Evolutionary conservation across 2,113 vertebrate species (phyloP), one percentile per base, ranked within the genome.

Genomic region (Barbus barbus): DNA sequence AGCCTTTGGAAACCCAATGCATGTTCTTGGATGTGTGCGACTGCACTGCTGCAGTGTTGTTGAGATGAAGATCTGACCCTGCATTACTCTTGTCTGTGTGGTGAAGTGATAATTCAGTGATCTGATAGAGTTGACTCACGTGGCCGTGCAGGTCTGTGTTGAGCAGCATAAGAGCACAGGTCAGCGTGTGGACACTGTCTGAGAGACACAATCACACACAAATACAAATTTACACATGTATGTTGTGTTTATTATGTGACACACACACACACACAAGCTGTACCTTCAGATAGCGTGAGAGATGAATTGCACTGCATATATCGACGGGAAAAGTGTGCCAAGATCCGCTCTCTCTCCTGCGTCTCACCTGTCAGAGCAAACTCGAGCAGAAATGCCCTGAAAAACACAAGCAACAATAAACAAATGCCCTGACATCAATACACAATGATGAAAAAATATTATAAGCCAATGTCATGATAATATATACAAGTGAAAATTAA

Each of bases 141-240:
- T 97, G 96, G 86, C 97, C 97, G 1, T 99, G 97, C 20, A 99
- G 95, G 87, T 99, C 98, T 0, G 97, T 97, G 91, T 99, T 99
- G 63, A 99, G 93, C 83, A 99, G 94, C 98, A 98, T 98, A 86
- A 99, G 94, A 11, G 97, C 96, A 0, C 97, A 97, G 16, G 96
- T 96, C 86, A 98, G 93, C 0, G 96, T 96, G 89, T 97, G 97
- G 84, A 96, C 92, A 83, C 96, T 95, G 1, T 97, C 97, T 98
- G 75, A 4, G 33, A 72, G 18, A 76, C 53, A 76, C 53, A 73
- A 31, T 22, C 5, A 81, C 36, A 77, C 71, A 85, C 12, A 58
- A 20, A 38, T 8, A 33, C 1, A 76, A 14, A 24, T 24, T 4
- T 33, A 44, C 9, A 58, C 28, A 48, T n/a, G 46, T 44, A 12